A percentile compares a stretch with the other conserved stretches of the same genome.
These are phyloP conservation scores for Balaeniceps rex DNA, from an alignment of 2,113 vertebrate genomes.

Conservation along the genomic window DNA sequence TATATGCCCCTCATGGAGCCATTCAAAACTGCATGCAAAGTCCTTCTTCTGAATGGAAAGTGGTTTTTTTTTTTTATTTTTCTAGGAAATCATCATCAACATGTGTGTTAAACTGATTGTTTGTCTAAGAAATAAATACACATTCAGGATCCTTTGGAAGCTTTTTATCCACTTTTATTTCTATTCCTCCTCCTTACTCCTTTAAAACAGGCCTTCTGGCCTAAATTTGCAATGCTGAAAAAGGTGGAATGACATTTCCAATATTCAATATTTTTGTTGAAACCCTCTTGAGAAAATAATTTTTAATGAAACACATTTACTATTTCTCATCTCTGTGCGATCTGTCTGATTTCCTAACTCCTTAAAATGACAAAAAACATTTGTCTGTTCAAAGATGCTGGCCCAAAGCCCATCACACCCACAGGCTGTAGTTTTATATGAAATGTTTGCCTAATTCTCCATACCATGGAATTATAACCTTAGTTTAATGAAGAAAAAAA, in stretches of 20 bases:
- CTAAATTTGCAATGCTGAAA: neutral
- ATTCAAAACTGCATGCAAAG: neutral
- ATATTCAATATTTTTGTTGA: conserved; percentile 21
- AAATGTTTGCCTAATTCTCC: conserved; percentile 38
- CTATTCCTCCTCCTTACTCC: neutral
- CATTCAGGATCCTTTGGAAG: neutral
- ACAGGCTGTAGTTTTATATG: conserved; percentile 35
- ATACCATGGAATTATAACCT: conserved; percentile 22
- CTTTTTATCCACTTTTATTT: neutral
- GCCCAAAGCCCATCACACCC: conserved; percentile 40
- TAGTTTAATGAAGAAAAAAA: neutral
- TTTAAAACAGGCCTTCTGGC: neutral
- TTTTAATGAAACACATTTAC: conserved; percentile 43
- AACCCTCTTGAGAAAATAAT: conserved; percentile 12
- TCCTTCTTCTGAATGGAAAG: neutral
- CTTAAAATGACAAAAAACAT: conserved; percentile 32
- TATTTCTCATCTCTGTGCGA: neutral
- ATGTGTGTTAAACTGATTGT: neutral
- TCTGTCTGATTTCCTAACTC: conserved; percentile 32
- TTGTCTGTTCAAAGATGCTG: conserved; percentile 36
- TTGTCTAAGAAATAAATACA: neutral
- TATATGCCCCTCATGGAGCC: neutral
- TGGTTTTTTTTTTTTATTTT: neutral
- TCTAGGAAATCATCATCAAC: neutral
- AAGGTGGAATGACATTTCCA: neutral